Evolutionary conservation across 2,888 invertebrate species (phyloP), one percentile per base, ranked within the genome.

Genomic region (Masnerella sp.): DNA sequence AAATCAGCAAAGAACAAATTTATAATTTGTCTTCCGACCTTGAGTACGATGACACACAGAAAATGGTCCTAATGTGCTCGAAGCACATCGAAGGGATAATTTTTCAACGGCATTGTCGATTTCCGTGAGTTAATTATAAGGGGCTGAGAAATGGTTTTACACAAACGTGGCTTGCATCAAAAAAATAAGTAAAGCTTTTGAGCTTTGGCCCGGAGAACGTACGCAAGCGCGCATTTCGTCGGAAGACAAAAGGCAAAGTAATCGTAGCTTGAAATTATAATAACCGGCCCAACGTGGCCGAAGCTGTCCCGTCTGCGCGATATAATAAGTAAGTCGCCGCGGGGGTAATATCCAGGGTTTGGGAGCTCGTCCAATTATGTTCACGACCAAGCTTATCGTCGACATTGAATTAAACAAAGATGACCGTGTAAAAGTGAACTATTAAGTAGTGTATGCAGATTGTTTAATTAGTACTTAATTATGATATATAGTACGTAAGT

Each of bases 301-400:
- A 71, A 64, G 72, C 76, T 69, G 76, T 78, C 77, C 74, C 56
- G 75, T 75, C 75, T 72, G 74, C 72, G 75, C 78, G 75, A 79
- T 79, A 80, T 82, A 82, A 82, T 81, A 83, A 84, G 83, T 83
- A 83, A 85, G 82, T 84, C 81, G 83, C 82, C 84, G 81, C 80
- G 78, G 80, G 84, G 82, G 75, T 83, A 82, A 83, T 84, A 83
- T 82, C 74, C 83, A 81, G 80, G 80, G 83, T 84, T 85, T 83
- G 82, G 84, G 81, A 82, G 82, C 82, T 83, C 83, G 83, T 84
- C 83, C 84, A 84, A 84, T 85, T 84, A 84, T 82, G 84, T 82
- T 81, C 81, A 77, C 78, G 80, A 80, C 80, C 78, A 80, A 81
- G 80, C 78, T 81, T 79, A 81, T 80, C 80, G 77, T 75, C 75